Percentiles rank a stretch among this genome's conserved stretches.
Conservation (phyloP, 2,113 vertebrate genomes). For the Nothocercus nigrocapillus region DNA sequence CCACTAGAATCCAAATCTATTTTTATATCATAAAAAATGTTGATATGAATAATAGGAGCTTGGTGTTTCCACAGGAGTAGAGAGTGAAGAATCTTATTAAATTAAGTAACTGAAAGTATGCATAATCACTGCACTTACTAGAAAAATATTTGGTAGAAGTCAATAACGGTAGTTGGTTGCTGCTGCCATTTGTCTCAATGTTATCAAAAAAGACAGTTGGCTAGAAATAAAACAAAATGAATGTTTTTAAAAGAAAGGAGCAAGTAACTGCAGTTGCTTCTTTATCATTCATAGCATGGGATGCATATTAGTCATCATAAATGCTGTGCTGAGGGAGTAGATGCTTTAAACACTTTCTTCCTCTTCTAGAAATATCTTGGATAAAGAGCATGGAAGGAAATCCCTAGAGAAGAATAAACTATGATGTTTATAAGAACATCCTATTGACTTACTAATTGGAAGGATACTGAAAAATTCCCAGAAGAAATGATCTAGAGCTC, state of each 20-base stretch:
- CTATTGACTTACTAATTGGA: slow-evolving; percentile 73
- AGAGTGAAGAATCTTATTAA: not conserved
- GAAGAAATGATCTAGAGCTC: slow-evolving; percentile 48
- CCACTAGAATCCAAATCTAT: not conserved
- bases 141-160: slow-evolving; percentile 48
- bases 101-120: slow-evolving; percentile 31
- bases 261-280: slow-evolving; percentile 32
- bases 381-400: slow-evolving; percentile 52
- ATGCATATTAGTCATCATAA: slow-evolving; percentile 62
- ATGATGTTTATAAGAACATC: slow-evolving; percentile 72
- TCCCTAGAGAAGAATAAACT: slow-evolving; percentile 67
- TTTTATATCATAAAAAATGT: not conserved
- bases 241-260: slow-evolving; percentile 51
- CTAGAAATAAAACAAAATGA: slow-evolving; percentile 45
- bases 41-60: not conserved
- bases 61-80: not conserved
- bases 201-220: slow-evolving; percentile 41
- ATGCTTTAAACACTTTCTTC: slow-evolving; percentile 58
- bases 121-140: not conserved
- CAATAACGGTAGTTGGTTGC: slow-evolving; percentile 31
- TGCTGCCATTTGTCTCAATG: slow-evolving; percentile 47
- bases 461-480: slow-evolving; percentile 64
- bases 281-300: slow-evolving; percentile 49
- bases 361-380: slow-evolving; percentile 62
- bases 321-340: slow-evolving; percentile 9